Evolutionary conservation across 2,797 vertebrate species (phyloP).

Genomic region (Mus minutoides): DNA sequence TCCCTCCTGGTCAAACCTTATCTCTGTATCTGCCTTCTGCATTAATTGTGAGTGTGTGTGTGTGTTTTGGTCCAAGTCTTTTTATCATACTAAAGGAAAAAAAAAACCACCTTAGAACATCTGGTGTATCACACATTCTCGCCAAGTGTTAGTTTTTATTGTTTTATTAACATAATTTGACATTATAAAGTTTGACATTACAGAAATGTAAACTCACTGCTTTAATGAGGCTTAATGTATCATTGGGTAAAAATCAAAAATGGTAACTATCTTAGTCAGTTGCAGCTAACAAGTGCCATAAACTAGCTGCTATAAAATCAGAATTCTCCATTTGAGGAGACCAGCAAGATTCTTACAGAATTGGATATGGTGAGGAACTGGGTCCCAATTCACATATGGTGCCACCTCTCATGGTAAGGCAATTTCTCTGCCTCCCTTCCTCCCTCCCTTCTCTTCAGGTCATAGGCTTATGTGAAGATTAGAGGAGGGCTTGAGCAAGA

Average conservation of each 20-base stretch:
- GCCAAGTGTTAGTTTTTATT: slow-evolving; percentile 1
- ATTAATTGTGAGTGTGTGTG: background rate
- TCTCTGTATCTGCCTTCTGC: background rate
- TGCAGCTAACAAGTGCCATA: background rate
- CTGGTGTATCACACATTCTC: background rate
- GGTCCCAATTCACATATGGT: background rate
- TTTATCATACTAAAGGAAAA: background rate
- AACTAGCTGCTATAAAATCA: background rate
- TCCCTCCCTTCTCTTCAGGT: no score
- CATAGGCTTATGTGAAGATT: background rate
- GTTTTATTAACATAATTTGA: slow-evolving; percentile 52
- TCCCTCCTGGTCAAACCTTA: slow-evolving; percentile 14
- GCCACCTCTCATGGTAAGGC: background rate
- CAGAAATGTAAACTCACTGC: background rate
- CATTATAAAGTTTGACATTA: slow-evolving; percentile 44
- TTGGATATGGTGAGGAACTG: background rate
- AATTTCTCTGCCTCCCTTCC: background rate
- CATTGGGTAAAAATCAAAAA: slow-evolving; percentile 46
- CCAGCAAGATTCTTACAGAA: background rate
- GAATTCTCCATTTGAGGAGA: background rate
- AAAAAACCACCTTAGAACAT: background rate
- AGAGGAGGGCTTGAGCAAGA: background rate
- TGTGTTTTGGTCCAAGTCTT: background rate
- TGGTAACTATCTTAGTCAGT: background rate
- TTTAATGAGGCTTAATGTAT: slow-evolving; percentile 11